Conservation (phyloP, 2,888 invertebrate species). For the Sepiola atlantica region DNA sequence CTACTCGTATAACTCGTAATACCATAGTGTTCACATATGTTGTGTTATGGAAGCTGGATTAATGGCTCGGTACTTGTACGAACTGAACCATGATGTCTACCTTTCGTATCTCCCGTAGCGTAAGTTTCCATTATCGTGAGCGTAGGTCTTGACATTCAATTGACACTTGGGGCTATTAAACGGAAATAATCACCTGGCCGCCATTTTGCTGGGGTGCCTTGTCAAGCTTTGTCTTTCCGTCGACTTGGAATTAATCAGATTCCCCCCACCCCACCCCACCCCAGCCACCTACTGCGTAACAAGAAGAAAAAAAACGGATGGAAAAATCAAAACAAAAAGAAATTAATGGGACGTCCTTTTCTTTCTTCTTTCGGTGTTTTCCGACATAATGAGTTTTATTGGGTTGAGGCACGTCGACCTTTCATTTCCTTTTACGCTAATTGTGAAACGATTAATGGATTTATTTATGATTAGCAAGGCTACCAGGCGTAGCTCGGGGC, state of each 20-base stretch:
- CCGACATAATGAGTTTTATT: not conserved
- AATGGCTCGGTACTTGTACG: too few species aligned
- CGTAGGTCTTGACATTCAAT: not conserved
- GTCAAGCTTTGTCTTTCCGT: not conserved
- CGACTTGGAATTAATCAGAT: not conserved
- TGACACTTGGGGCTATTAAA: not conserved
- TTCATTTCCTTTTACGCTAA: not conserved
- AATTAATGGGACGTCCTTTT: not conserved
- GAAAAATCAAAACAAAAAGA: too few species aligned
- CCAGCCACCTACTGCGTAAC: not conserved
- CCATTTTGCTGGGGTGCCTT: not conserved
- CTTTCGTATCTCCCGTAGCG: not conserved
- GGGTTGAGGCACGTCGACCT: not conserved
- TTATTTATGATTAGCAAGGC: not conserved
- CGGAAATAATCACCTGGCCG: not conserved
- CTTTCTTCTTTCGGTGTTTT: not conserved
- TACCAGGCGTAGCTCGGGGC: too few species aligned
- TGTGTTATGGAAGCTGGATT: too few species aligned
- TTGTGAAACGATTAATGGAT: not conserved
- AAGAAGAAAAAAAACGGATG: too few species aligned
- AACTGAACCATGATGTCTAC: not conserved
- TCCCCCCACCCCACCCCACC: too few species aligned
- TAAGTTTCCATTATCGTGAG: not conserved
- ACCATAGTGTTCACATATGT: too few species aligned
- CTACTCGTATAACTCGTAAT: too few species aligned